These are phyloP conservation scores for Catostomus latipinnis DNA, from an alignment of 2,797 vertebrate genomes.

Conservation along the genomic window DNA sequence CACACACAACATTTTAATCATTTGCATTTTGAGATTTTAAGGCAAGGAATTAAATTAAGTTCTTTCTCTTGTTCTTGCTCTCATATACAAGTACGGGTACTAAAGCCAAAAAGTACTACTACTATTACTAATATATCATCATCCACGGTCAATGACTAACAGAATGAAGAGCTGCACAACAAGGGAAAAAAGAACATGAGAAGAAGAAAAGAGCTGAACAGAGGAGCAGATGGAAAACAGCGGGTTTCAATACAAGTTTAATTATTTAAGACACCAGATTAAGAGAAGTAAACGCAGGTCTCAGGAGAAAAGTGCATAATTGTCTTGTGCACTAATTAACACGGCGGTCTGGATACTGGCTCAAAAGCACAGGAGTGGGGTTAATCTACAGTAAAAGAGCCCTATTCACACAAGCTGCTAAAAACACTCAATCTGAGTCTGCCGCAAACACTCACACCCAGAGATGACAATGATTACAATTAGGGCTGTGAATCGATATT, in stretches of 20 bases:
- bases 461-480: conserved; percentile 62
- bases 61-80: background rate
- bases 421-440: conserved; percentile 42
- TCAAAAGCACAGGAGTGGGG: conserved; percentile 39
- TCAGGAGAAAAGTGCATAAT: conserved; percentile 74
- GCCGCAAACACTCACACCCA: background rate
- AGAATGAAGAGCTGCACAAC: background rate
- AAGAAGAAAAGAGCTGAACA: conserved; percentile 33
- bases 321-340: conserved; percentile 77
- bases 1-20: conserved; percentile 42
- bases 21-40: conserved; percentile 22
- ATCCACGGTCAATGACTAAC: background rate
- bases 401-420: conserved; percentile 8
- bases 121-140: no score
- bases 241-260: conserved; percentile 72
- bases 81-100: background rate
- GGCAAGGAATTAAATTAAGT: background rate
- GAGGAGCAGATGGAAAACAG: conserved; percentile 14
- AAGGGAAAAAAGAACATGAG: background rate
- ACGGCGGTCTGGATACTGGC: conserved; percentile 49
- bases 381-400: conserved; percentile 64
- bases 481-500: no score
- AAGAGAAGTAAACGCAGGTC: conserved; percentile 78
- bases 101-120: background rate
- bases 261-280: conserved; percentile 81